Base-by-base conservation (phyloP, 2,113 vertebrate genomes). In the Sinocyclocheilus anophthalmus region DNA sequence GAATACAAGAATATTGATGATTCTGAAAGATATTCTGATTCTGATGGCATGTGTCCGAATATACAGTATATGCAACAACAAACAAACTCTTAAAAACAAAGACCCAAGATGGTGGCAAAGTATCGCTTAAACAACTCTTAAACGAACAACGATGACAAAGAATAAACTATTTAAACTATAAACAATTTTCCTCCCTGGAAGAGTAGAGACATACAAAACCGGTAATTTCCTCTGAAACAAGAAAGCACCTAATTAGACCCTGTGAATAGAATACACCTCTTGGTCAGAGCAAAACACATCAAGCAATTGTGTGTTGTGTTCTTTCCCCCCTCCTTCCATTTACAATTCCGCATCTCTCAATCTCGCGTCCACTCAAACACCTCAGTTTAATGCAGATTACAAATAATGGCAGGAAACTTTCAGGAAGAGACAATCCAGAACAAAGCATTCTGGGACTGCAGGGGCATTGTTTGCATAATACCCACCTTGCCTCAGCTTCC, bases 201-300 rank as follows among this genome's bases (percentile, higher is more conserved):
- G 61, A 79, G 86, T 88, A 87, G 84, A 79, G 88, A 76, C 86
- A 89, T 90, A 84, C 79, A 89, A 92, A 73, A 90, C 90, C 92
- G 85, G 83, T 91, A 91, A 92, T 94, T 95, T 93, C 86, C 59
- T 76, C 79, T 50, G 83, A 93, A 91, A 93, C 90, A 91, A 92
- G 90, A 91, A 89, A 88, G 89, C 89, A 92, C 91, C 92, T 95
- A 93, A 95, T 94, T 93, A 93, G 89, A 92, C 90, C 91, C 90
- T 55, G 67, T 76, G 80, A 91, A 86, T 53, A 87, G 75, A 84
- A 83, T 86, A 87, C 88, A 91, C 84, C 84, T 85, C 84, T 69
- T 14, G 79, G 79, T 79, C 79, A 87, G 87, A 86, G 84, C 82
- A 88, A 88, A 88, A 88, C 88, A 88, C 90, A 92, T 87, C 85